Percentiles rank a stretch among this genome's conserved stretches.
Conservation (phyloP, 2,113 vertebrate genomes). For the Pagrus major region DNA sequence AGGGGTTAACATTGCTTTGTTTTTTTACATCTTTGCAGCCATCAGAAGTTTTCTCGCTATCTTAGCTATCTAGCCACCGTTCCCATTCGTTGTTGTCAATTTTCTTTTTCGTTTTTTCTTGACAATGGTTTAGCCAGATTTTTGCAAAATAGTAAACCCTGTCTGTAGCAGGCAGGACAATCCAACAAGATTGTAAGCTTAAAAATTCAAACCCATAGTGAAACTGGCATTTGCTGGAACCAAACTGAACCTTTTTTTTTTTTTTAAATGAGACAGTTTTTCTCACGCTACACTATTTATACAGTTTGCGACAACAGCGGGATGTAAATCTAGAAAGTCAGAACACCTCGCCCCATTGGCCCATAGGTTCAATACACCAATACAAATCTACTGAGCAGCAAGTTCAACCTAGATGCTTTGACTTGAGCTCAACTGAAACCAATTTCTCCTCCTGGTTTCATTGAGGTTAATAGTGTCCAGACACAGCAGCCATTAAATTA, state of each 20-base stretch:
- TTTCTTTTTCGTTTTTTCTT: neutral
- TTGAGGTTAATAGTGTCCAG: slow-evolving; percentile 76
- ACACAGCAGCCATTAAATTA: slow-evolving; percentile 78
- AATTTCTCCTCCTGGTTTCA: slow-evolving; percentile 54
- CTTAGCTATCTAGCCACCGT: neutral
- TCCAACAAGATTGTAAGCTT: neutral
- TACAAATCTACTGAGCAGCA: slow-evolving; percentile 18
- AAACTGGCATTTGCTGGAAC: neutral
- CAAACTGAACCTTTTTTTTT: neutral
- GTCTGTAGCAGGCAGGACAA: neutral
- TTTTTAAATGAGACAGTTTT: neutral
- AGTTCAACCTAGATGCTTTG: slow-evolving; percentile 32
- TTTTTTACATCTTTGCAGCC: neutral
- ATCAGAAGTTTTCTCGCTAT: no score
- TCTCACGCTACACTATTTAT: neutral
- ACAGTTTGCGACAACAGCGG: neutral
- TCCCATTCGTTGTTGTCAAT: neutral
- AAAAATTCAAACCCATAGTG: neutral
- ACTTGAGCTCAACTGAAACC: slow-evolving; percentile 42
- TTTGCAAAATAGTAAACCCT: neutral
- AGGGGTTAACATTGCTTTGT: neutral
- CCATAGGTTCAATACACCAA: neutral
- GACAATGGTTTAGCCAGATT: neutral
- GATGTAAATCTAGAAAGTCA: neutral
- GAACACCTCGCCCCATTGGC: neutral